Conservation (phyloP, 2,797 vertebrate genomes). For the Chaetodon trifasciatus region DNA sequence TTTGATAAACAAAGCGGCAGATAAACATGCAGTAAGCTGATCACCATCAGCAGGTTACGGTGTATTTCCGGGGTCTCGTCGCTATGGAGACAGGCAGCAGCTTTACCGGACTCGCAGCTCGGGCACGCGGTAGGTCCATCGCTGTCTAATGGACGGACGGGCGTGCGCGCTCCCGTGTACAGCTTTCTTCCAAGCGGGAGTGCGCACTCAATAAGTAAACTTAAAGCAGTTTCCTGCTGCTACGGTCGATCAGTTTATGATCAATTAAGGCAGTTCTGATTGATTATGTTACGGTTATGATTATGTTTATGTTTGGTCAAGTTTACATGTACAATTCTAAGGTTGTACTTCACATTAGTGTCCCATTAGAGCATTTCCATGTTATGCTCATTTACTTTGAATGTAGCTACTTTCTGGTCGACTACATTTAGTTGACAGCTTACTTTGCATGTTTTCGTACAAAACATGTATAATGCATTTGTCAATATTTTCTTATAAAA, state of each 20-base stretch:
- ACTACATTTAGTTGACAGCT: background rate
- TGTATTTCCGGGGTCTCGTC: constrained; percentile 74
- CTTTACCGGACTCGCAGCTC: constrained; percentile 25
- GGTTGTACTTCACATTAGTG: no score
- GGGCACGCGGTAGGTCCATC: constrained; percentile 29
- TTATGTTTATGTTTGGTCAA: no score
- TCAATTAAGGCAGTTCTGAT: background rate
- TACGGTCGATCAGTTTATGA: background rate
- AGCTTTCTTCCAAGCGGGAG: background rate
- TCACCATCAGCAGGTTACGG: constrained; percentile 23
- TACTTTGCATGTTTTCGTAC: background rate
- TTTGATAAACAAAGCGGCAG: constrained; percentile 29
- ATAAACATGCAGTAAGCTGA: constrained; percentile 42
- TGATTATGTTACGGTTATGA: no score
- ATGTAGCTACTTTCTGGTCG: background rate
- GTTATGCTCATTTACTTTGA: background rate
- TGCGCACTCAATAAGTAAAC: constrained; percentile 3
- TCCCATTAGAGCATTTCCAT: background rate
- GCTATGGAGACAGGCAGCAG: constrained; percentile 65
- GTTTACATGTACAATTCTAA: no score
- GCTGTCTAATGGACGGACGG: background rate
- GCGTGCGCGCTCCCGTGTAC: constrained; percentile 23
- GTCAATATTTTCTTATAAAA: no score
- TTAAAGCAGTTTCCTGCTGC: background rate
- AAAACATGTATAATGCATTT: no score